Percentiles rank a stretch among this genome's conserved stretches.
phyloP scores from a whole-genome alignment of 1,140 invertebrate genomes.

The Ladona fulva region DNA sequence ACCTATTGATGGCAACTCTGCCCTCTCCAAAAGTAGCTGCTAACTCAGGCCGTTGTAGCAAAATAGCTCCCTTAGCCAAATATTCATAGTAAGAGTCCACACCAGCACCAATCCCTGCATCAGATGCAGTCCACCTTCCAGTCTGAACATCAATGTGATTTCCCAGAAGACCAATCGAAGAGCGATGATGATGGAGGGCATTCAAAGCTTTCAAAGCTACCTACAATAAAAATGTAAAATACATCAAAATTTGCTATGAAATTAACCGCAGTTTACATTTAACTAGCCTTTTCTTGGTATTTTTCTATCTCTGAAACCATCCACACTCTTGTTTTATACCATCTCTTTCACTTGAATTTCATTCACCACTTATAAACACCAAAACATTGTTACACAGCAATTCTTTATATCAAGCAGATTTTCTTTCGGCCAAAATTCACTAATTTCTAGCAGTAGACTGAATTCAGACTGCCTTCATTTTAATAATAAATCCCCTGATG shows the following conservation, averaged over 20 bases:
- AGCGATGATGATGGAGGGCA: conserved; percentile 76
- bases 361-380: no score
- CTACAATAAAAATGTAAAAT: conserved; percentile 43
- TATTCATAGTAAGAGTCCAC: conserved; percentile 99
- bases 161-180: conserved; percentile 83
- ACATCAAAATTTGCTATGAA: conserved; percentile 6
- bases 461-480: no score
- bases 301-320: no score
- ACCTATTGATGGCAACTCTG: conserved; percentile 68
- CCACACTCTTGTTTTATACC: no score
- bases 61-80: conserved; percentile 82
- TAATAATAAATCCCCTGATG: no score
- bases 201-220: conserved; percentile 87
- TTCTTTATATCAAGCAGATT: no score
- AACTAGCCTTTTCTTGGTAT: no score
- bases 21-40: conserved; percentile 87
- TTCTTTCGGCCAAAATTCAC: no score
- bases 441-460: no score
- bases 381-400: no score
- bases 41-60: conserved; percentile 73
- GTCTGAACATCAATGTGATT: conserved; percentile 95
- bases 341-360: no score
- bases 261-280: no score
- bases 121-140: conserved; percentile 93
- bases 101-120: conserved; percentile 87